Evolutionary conservation across 1,140 invertebrate genomes (phyloP).

Genomic region (Phthorimaea operculella): DNA sequence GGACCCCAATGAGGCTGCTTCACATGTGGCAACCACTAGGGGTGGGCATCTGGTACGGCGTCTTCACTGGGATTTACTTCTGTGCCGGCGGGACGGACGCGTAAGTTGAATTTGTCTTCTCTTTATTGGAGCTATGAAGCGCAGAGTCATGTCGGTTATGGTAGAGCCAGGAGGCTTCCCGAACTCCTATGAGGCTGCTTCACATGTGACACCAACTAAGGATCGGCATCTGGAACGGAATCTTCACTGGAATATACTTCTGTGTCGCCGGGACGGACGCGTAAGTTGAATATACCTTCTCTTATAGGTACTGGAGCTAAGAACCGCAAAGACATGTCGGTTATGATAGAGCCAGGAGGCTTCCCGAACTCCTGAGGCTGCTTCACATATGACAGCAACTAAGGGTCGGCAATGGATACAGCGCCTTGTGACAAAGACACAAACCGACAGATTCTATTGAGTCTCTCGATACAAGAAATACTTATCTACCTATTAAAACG

Average conservation of each 20-base stretch:
- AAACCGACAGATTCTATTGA: too few species aligned
- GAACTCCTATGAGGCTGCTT: slow-evolving; percentile 74
- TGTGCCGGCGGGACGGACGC: slow-evolving; percentile 77
- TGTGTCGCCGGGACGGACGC: slow-evolving; percentile 77
- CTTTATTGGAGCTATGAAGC: too few species aligned
- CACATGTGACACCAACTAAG: slow-evolving; percentile 71
- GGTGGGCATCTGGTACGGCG: slow-evolving; percentile 72
- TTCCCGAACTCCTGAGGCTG: too few species aligned
- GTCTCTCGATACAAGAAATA: too few species aligned
- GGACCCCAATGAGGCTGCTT: slow-evolving; percentile 74
- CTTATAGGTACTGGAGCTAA: too few species aligned
- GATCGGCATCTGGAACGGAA: slow-evolving; percentile 72
- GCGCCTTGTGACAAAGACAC: too few species aligned
- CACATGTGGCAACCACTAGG: slow-evolving; percentile 77
- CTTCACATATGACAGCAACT: too few species aligned
- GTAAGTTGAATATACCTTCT: slow-evolving; percentile 36
- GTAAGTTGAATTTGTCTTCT: slow-evolving; percentile 50
- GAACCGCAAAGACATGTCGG: too few species aligned
- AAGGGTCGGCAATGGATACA: too few species aligned
- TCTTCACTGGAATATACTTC: slow-evolving; percentile 81
- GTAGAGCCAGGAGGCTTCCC: slow-evolving; percentile 22
- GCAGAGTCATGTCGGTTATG: too few species aligned
- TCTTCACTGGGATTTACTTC: slow-evolving; percentile 81
- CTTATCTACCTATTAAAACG: too few species aligned
- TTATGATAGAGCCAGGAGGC: too few species aligned